Evolutionary conservation across 2,113 vertebrate species (phyloP).

Genomic region (Mungos mungo): DNA sequence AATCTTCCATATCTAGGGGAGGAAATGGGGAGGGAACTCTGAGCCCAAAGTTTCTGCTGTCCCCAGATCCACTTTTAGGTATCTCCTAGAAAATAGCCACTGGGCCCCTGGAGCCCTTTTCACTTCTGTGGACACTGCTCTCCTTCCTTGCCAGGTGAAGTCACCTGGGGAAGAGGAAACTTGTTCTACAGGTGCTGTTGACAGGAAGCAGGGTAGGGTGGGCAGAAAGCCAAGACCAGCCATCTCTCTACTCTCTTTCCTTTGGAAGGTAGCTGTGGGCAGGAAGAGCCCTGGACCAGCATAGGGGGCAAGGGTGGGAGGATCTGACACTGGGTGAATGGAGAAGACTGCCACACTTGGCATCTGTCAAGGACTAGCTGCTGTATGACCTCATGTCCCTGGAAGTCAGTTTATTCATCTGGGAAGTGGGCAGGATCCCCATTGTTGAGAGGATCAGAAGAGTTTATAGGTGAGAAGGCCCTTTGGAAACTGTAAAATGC

Average conservation of each 20-base stretch:
- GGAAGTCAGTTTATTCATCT: constrained; percentile 28
- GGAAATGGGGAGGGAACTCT: not conserved
- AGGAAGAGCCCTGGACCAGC: not conserved
- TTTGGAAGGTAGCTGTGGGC: not conserved
- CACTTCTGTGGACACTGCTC: not conserved
- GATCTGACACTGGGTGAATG: not conserved
- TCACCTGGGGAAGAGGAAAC: constrained; percentile 51
- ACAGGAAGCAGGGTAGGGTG: not conserved
- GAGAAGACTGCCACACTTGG: not conserved
- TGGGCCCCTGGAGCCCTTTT: not conserved
- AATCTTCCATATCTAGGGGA: not conserved
- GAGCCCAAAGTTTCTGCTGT: not conserved
- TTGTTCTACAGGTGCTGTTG: constrained; percentile 50
- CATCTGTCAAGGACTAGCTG: not conserved
- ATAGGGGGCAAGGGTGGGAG: not conserved
- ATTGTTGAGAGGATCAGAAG: not conserved
- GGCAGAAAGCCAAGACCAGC: not conserved
- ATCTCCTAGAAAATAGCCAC: not conserved
- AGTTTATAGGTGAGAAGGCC: not conserved
- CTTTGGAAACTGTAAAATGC: constrained; percentile 7
- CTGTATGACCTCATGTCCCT: constrained; percentile 7
- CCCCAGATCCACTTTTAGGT: not conserved
- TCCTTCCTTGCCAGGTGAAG: constrained; percentile 15
- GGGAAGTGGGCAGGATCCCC: not conserved
- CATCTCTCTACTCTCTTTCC: not conserved